Evolutionary conservation across 2,113 vertebrate genomes (phyloP).

Genomic region (Prionailurus viverrinus): DNA sequence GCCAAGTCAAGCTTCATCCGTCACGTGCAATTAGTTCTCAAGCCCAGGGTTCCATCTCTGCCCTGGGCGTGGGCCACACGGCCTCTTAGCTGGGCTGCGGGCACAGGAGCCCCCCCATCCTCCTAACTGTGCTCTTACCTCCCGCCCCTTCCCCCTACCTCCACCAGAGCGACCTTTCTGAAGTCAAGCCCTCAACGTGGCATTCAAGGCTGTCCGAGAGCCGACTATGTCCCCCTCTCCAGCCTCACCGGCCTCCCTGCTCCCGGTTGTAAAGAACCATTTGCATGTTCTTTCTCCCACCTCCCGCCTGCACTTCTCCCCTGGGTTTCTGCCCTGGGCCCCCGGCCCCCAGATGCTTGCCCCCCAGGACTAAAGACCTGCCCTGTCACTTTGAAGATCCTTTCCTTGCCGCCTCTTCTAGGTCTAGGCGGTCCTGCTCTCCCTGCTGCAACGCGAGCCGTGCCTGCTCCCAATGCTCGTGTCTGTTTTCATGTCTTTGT

Average conservation of each 20-base stretch:
- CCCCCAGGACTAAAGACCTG: background rate
- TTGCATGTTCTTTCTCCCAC: fast-evolving
- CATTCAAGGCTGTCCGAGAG: background rate
- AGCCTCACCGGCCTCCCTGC: background rate
- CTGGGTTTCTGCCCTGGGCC: background rate
- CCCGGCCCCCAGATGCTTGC: background rate
- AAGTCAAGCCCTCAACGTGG: background rate
- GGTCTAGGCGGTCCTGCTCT: background rate
- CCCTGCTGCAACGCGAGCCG: background rate
- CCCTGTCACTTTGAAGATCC: background rate
- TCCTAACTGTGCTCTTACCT: background rate
- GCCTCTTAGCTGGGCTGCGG: background rate
- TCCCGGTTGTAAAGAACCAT: background rate
- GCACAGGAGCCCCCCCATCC: background rate
- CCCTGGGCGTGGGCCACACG: fast-evolving
- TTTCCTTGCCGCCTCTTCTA: background rate
- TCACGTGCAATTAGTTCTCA: background rate
- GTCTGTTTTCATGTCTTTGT: background rate
- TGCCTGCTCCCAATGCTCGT: background rate
- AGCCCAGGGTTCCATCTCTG: background rate
- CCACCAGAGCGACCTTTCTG: background rate
- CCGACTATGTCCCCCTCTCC: background rate
- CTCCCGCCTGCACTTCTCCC: background rate
- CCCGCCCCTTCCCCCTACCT: background rate
- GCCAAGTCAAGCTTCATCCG: background rate